phyloP scores from a whole-genome alignment of 2,113 vertebrate genomes.

The Poeciliopsis retropinna region DNA sequence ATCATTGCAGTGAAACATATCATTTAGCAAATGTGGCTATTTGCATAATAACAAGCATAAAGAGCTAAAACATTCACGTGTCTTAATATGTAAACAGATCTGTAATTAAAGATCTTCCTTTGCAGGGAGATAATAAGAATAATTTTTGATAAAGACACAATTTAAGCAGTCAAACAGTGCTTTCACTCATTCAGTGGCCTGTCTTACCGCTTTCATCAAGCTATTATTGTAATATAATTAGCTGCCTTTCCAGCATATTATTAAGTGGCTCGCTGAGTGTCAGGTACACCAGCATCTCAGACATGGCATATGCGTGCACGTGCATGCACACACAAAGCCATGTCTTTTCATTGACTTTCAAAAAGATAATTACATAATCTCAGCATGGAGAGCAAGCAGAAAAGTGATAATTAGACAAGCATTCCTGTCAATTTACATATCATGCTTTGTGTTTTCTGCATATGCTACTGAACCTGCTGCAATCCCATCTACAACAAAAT shows the following conservation, averaged over 20 bases:
- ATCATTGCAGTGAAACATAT: slow-evolving; percentile 56
- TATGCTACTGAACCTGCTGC: slow-evolving; percentile 19
- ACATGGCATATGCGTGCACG: slow-evolving; percentile 56
- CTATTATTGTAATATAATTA: slow-evolving; percentile 83
- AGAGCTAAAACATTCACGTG: slow-evolving; percentile 25
- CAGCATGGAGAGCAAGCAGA: slow-evolving; percentile 65
- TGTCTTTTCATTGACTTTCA: slow-evolving; percentile 72
- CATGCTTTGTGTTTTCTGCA: slow-evolving; percentile 30
- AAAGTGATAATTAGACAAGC: slow-evolving; percentile 82
- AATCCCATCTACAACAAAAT: slow-evolving; percentile 21
- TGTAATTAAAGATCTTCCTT: slow-evolving; percentile 53
- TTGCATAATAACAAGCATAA: slow-evolving; percentile 63
- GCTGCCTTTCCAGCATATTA: slow-evolving; percentile 78
- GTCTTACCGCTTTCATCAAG: slow-evolving; percentile 75
- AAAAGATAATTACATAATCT: slow-evolving; percentile 81
- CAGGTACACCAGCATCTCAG: slow-evolving; percentile 76
- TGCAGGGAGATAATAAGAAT: slow-evolving; percentile 48
- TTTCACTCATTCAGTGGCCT: slow-evolving; percentile 62
- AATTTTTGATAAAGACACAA: slow-evolving; percentile 48
- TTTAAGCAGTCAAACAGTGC: slow-evolving; percentile 34
- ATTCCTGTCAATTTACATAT: slow-evolving; percentile 77
- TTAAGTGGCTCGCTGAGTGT: slow-evolving; percentile 80
- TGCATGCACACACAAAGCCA: slow-evolving; percentile 50
- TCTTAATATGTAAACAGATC: slow-evolving; percentile 53
- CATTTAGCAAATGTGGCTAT: slow-evolving; percentile 41